Conservation (phyloP, 2,888 invertebrate species). For the Bellardia pandia region DNA sequence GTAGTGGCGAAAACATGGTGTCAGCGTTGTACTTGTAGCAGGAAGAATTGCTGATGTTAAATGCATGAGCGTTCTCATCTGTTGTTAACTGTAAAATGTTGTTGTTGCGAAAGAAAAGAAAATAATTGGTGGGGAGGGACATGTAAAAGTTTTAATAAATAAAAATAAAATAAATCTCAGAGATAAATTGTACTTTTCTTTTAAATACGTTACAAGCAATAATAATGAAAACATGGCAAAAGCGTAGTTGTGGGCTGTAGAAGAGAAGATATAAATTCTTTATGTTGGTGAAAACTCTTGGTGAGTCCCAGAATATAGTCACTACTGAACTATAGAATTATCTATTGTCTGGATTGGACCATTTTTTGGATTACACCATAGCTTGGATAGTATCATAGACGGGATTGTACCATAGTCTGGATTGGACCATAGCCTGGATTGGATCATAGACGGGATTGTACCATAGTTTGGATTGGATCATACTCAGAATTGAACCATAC, state of each 20-base stretch:
- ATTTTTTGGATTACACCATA: too few relatives aligned
- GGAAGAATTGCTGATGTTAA: background rate
- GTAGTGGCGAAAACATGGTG: background rate
- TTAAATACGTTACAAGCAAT: background rate
- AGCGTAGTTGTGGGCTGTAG: background rate
- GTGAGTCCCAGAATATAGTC: too few relatives aligned
- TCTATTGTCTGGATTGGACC: background rate
- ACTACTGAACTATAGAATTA: too few relatives aligned
- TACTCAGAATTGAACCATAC: too few relatives aligned
- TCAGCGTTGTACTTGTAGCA: background rate
- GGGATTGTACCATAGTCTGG: too few relatives aligned
- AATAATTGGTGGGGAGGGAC: background rate
- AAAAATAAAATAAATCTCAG: conserved; percentile 46
- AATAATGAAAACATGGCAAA: background rate
- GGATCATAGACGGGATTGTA: too few relatives aligned
- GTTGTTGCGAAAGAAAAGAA: background rate
- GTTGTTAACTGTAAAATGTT: background rate
- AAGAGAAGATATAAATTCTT: background rate
- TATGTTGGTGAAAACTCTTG: too few relatives aligned
- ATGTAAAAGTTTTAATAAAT: conserved; percentile 15
- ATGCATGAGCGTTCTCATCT: conserved; percentile 17
- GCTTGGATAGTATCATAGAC: too few relatives aligned
- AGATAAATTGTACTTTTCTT: conserved; percentile 37
- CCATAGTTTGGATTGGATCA: too few relatives aligned
- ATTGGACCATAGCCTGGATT: too few relatives aligned